A percentile compares a stretch with the other conserved stretches of the same genome.
phyloP scores from a whole-genome alignment of 2,888 invertebrate species.

The Odontocolon sp. region DNA sequence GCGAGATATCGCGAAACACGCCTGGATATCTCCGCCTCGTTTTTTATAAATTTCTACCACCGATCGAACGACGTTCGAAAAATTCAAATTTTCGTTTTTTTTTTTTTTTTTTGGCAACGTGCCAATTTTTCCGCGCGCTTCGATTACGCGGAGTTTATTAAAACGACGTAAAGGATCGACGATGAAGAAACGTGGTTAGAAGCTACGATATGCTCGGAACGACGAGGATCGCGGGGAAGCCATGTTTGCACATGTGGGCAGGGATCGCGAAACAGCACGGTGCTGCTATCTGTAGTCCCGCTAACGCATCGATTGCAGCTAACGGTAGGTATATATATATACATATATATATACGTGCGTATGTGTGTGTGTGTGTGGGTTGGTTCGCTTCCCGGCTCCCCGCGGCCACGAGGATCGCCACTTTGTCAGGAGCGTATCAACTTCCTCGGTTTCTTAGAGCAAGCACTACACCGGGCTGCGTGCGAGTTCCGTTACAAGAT shows the following conservation, averaged over 20 bases:
- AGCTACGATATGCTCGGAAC: constrained; percentile 54
- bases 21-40: background rate
- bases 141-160: background rate
- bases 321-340: constrained; percentile 48
- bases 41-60: no score
- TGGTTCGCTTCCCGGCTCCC: constrained; percentile 34
- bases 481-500: background rate
- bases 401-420: constrained; percentile 43
- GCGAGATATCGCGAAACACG: constrained; percentile 28
- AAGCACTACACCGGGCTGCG: background rate
- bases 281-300: constrained; percentile 71
- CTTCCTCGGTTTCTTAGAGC: background rate
- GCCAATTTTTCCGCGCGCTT: background rate
- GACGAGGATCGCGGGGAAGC: constrained; percentile 65
- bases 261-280: constrained; percentile 65
- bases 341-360: no score
- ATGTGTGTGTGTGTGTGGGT: no score
- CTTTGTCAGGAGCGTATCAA: constrained; percentile 54
- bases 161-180: background rate
- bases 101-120: no score
- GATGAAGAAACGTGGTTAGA: background rate
- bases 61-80: no score
- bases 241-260: constrained; percentile 78
- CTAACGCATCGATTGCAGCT: constrained; percentile 52
- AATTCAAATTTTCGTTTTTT: no score